Conservation (phyloP, 2,888 invertebrate species). For the Seira sanloemensis region DNA sequence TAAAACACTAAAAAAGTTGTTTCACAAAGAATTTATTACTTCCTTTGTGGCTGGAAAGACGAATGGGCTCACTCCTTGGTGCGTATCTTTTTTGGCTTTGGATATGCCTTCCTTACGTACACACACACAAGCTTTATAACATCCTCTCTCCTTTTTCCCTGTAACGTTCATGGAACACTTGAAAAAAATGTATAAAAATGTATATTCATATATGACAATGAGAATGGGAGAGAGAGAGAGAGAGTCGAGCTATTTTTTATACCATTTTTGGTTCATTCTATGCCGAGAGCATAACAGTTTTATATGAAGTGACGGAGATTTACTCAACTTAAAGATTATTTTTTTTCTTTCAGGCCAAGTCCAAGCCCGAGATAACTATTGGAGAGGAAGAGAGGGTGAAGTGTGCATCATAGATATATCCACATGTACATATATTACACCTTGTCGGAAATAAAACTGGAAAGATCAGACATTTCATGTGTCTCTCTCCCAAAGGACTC, state of each 20-base stretch:
- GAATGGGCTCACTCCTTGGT: constrained; percentile 61
- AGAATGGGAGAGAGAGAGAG: too few relatives aligned
- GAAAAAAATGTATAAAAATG: neutral
- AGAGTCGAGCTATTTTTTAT: neutral
- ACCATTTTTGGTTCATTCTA: neutral
- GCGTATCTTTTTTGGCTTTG: constrained; percentile 44
- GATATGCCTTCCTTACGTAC: constrained; percentile 49
- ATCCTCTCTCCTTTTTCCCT: neutral
- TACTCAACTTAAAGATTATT: constrained; percentile 25
- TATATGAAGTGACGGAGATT: constrained; percentile 33
- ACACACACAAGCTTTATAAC: neutral
- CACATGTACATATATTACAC: constrained; percentile 12
- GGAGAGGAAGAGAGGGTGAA: neutral
- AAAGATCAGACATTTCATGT: neutral
- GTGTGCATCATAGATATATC: constrained; percentile 14
- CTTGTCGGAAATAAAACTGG: constrained; percentile 11
- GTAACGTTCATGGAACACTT: neutral
- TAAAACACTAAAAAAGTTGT: constrained; percentile 66
- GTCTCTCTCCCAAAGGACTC: neutral
- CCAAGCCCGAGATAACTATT: neutral
- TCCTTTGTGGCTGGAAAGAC: constrained; percentile 66
- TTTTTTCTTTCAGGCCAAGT: constrained; percentile 10
- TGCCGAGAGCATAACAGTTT: constrained; percentile 1
- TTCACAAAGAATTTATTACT: constrained; percentile 66
- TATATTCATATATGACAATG: constrained; percentile 1